Evolutionary conservation across 2,113 vertebrate species (phyloP).

Genomic region (Periophthalmus modestus): DNA sequence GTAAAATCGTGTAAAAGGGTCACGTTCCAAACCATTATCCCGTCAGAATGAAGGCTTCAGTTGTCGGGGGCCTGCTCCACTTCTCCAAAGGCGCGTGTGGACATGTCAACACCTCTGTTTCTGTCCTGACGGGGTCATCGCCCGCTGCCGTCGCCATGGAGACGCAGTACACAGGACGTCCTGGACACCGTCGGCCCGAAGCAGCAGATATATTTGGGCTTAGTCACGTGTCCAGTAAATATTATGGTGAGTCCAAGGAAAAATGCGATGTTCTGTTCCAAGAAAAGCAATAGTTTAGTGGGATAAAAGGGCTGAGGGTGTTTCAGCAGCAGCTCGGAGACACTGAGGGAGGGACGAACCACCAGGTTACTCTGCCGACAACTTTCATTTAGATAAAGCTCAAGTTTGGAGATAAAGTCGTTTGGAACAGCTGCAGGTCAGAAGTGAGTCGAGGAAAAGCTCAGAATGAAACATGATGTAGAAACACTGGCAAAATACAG

Average conservation of each 20-base stretch:
- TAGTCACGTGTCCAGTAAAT: constrained; percentile 28
- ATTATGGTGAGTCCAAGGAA: constrained; percentile 20
- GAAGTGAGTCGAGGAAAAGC: neutral
- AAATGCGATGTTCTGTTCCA: constrained; percentile 4
- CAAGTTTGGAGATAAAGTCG: neutral
- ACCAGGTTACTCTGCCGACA: neutral
- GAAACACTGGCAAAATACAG: no score
- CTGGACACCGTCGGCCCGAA: constrained; percentile 39
- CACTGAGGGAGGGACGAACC: constrained; percentile 3
- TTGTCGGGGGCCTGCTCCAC: constrained; percentile 14
- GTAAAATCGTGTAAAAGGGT: neutral
- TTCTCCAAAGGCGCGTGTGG: constrained; percentile 23
- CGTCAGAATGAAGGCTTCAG: neutral
- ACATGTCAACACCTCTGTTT: constrained; percentile 34
- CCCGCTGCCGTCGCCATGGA: constrained; percentile 33
- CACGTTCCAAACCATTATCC: neutral
- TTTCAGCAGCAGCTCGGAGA: neutral
- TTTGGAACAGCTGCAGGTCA: neutral
- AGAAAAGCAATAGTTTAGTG: constrained; percentile 24
- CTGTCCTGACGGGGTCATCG: constrained; percentile 31
- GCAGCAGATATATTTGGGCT: constrained; percentile 22
- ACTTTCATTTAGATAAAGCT: neutral
- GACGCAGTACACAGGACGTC: constrained; percentile 52
- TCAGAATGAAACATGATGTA: neutral
- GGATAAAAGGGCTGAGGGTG: constrained; percentile 8